Evolutionary conservation across 2,113 vertebrate species (phyloP), one percentile per base, ranked within the genome.

Genomic region (Megalops atlanticus): DNA sequence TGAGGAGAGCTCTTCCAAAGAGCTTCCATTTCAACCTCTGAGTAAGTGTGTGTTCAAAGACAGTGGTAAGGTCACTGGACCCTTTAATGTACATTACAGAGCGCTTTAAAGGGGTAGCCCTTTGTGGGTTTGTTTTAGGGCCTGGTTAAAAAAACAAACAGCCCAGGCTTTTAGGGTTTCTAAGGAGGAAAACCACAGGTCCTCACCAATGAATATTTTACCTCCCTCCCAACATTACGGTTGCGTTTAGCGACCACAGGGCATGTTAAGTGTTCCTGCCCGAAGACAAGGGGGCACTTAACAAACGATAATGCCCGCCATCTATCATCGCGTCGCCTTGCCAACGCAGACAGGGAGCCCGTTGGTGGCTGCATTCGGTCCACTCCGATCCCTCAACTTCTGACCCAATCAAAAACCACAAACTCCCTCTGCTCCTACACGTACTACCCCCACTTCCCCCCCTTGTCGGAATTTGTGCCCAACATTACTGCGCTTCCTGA

Each of bases 191-290:
- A 94, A 94, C 93, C 93, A 93, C 92, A 92, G 91, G 92, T 93
- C 87, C 87, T 81, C 73, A 85, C 92, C 88, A 81, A 94, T 93
- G 90, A 95, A 94, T 94, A 94, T 94, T 94, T 95, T 92, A 94
- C 94, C 92, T 92, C 91, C 81, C 92, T 92, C 91, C 91, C 86
- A 90, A 92, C 92, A 91, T 89, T 92, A 91, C 89, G 72, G 87
- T 85, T 87, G 90, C 90, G 90, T 90, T 93, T 92, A 93, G 90
- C 89, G 92, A 94, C 94, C 94, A 93, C 94, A 94, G 91, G 89
- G 89, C 86, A 87, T 90, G 92, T 94, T 94, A 95, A 95, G 93
- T 94, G 93, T 92, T 94, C 87, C 91, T 93, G 92, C 91, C 93
- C 93, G 92, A 90, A 92, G 91, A 89, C 91, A 70, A 91, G 87